Base-by-base conservation (phyloP, 2,113 vertebrate genomes). In the Sterna hirundo region DNA sequence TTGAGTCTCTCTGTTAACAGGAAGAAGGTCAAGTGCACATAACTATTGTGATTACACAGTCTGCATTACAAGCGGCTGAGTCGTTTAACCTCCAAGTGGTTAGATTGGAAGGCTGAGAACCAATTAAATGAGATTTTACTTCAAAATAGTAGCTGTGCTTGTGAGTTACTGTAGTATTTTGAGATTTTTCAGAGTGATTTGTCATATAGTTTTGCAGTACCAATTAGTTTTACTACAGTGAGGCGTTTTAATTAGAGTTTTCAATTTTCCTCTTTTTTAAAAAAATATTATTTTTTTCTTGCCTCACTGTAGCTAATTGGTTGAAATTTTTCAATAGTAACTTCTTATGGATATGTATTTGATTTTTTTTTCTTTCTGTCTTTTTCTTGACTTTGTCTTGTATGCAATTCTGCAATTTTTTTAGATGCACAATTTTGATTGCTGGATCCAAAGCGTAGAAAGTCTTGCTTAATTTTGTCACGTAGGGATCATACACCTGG, bases 121-220 rank as follows among this genome's bases (percentile, higher is more conserved):
- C 90, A 97, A 98, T 98, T 98, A 98, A 97, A 95, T 95, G 97
- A 97, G 96, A 98, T 98, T 98, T 97, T 98, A 96, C 97, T 98
- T 98, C 97, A 98, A 94, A 98, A 96, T 94, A 97, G 77, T 92
- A 97, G 92, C 96, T 94, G 95, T 97, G 90, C 95, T 98, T 98
- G 96, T 86, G 97, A 98, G 92, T 98, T 88, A 42, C 68, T 90
- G 3, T 74, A 85, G 62, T 69, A 91, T 93, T 96, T 89, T 64
- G 21, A 71, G 72, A 2, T 13, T 95, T 72, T 96, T 84, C 36
- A 70, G 40, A 74, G 49, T 90, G 30, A 12, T 64, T 92, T 93
- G n/a, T 89, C 76, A n/a, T 86, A 54, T 72, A 93, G 49, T 72
- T 96, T 92, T 96, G 65, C 57, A 83, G 27, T 86, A 76, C 16